Percentiles rank a stretch among this genome's conserved stretches.
phyloP scores from a whole-genome alignment of 2,797 vertebrate genomes.

The Sebastes taczanowskii region DNA sequence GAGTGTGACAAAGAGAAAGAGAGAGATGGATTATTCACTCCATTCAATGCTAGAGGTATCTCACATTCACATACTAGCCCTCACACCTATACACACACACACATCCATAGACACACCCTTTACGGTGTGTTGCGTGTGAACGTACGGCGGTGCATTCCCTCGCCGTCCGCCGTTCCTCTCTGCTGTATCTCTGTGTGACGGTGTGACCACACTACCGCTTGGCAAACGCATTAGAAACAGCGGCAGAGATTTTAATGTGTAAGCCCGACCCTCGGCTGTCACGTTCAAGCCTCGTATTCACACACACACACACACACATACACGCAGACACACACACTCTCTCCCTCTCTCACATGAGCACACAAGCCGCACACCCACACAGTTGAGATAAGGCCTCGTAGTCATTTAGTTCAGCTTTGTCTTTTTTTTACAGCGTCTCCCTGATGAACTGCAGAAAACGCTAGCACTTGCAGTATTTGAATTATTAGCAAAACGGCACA shows the following conservation, averaged over 20 bases:
- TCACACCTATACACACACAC: neutral
- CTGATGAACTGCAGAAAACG: constrained; percentile 65
- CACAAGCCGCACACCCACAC: constrained; percentile 63
- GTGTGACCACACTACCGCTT: constrained; percentile 20
- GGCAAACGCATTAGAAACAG: constrained; percentile 52
- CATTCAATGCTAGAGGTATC: constrained; percentile 33
- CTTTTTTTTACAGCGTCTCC: constrained; percentile 56
- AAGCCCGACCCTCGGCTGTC: constrained; percentile 44
- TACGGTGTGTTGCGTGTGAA: neutral
- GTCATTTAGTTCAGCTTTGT: constrained; percentile 76
- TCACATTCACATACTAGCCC: neutral
- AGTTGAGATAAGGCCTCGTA: constrained; percentile 64
- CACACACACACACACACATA: neutral
- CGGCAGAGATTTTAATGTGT: constrained; percentile 47
- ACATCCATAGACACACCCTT: constrained; percentile 38
- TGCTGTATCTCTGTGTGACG: neutral
- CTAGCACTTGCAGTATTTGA: constrained; percentile 64
- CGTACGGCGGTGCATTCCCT: neutral
- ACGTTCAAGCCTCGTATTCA: constrained; percentile 24
- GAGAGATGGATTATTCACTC: constrained; percentile 28
- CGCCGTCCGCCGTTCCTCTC: neutral
- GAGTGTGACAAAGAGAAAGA: neutral
- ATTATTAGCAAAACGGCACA: constrained; percentile 67
- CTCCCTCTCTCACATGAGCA: constrained; percentile 11
- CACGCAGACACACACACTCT: constrained; percentile 6